A percentile compares a stretch with the other conserved stretches of the same genome.
phyloP scores from a whole-genome alignment of 2,113 vertebrate genomes.

The Pachyramphus minor region DNA sequence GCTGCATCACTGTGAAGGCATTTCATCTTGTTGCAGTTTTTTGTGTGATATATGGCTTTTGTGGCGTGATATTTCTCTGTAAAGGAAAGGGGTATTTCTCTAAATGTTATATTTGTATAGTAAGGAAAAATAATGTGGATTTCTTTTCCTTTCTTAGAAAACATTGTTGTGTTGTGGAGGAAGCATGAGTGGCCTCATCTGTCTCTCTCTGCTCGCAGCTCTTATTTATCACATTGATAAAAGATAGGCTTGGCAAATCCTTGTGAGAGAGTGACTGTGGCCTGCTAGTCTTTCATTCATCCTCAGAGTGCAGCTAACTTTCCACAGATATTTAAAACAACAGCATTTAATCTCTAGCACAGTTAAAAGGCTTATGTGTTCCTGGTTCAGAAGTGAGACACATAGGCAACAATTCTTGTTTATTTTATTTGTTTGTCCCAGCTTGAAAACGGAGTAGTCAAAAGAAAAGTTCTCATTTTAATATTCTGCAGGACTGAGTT shows the following conservation, averaged over 20 bases:
- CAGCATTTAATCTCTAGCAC: neutral
- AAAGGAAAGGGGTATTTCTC: slow-evolving; percentile 9
- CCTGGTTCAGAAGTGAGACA: neutral
- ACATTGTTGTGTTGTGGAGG: neutral
- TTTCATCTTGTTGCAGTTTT: neutral
- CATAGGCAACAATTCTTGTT: neutral
- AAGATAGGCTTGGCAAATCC: slow-evolving; percentile 1
- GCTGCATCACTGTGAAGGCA: neutral
- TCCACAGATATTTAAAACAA: neutral
- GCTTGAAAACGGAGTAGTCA: slow-evolving; percentile 5
- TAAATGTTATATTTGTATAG: slow-evolving; percentile 27
- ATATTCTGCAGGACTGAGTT: neutral
- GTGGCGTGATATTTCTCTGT: neutral
- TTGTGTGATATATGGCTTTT: neutral
- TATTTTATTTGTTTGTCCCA: slow-evolving; percentile 1
- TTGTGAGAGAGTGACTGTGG: neutral
- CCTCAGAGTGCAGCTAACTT: neutral
- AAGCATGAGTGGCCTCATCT: neutral
- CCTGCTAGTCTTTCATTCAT: slow-evolving; percentile 8
- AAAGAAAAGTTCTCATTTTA: slow-evolving; percentile 12
- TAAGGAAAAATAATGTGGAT: neutral
- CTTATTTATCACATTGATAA: neutral
- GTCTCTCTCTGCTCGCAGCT: neutral
- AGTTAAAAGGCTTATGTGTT: slow-evolving; percentile 4
- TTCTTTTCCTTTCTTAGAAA: neutral